Percentiles rank a stretch among this genome's conserved stretches.
These are phyloP conservation scores for Ivindomyrus marchei DNA, from an alignment of 2,113 vertebrate genomes.

Conservation along the genomic window DNA sequence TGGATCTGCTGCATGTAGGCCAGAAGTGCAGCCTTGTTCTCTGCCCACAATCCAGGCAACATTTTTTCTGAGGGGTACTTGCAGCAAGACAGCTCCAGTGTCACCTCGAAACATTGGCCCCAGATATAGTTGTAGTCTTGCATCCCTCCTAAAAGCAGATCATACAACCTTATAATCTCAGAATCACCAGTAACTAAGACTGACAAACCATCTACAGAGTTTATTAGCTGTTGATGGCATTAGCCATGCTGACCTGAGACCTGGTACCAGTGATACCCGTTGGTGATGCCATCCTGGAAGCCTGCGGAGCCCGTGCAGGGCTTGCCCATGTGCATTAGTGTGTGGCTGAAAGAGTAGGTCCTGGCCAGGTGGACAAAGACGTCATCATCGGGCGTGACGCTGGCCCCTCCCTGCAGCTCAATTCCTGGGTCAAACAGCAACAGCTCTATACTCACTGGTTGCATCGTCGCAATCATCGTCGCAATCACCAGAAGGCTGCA, in stretches of 20 bases:
- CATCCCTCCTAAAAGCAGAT: constrained; percentile 78
- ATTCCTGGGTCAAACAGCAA: constrained; percentile 36
- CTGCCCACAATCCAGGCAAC: constrained; percentile 72
- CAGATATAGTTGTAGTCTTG: constrained; percentile 96
- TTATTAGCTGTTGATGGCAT: not conserved
- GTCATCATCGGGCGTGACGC: constrained; percentile 74
- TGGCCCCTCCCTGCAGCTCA: constrained; percentile 51
- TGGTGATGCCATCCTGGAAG: constrained; percentile 76
- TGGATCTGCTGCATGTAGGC: constrained; percentile 85
- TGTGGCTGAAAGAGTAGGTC: constrained; percentile 74
- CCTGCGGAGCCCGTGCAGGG: constrained; percentile 49
- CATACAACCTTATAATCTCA: not conserved
- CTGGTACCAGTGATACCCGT: constrained; percentile 81
- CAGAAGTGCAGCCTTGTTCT: constrained; percentile 74
- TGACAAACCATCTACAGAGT: not conserved
- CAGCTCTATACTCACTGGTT: not conserved
- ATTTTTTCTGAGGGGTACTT: constrained; percentile 72
- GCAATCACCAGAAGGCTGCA: not conserved
- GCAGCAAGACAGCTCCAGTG: constrained; percentile 88
- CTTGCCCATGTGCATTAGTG: constrained; percentile 62
- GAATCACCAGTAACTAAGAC: not conserved
- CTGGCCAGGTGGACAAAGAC: constrained; percentile 82
- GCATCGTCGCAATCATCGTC: not conserved
- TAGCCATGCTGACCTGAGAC: constrained; percentile 64
- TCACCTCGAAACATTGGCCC: constrained; percentile 89